Base-by-base conservation (phyloP, 2,888 invertebrate genomes). In the Amorpha juglandis region DNA sequence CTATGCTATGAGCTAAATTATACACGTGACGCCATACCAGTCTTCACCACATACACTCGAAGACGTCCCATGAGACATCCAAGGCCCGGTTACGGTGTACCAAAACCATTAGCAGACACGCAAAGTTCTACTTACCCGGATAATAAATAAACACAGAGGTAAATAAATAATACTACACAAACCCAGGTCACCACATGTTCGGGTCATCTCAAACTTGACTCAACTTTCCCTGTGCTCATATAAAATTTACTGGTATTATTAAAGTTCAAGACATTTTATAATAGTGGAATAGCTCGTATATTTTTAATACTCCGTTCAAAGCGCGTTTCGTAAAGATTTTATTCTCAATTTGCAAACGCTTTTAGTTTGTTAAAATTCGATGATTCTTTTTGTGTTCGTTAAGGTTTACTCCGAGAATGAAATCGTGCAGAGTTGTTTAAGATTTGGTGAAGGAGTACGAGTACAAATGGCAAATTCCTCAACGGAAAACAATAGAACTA, bases 121-220 rank as follows among this genome's bases (percentile, higher is more conserved):
- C 87, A 71, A 86, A 74, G 68, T 78, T 76, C 80, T 86, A 82
- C 81, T 88, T 86, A 83, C 73, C 70, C 68, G 73, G 72, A 74
- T 76, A 75, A 73, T 76, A 72, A 76, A 72, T 77, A 78, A 75
- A 78, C 73, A 73, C 71, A 63, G 19, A 64, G 69, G 58, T 67
- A 69, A 63, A 66, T 76, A 75, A 78, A 80, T 78, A 79, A 81
- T 76, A 76, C 74, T 64, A 70, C 51, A 47, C 27, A 45, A 71
- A 73, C 70, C 72, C 71, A 75, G 69, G 69, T 69, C 47, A 62
- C 52, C 58, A 58, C 38, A 42, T 42, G 58, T 62, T 38, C 35
- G 63, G 51, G 62, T 58, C 63, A 64, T 63, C 48, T 48, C 27
- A 21, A 38, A 38, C 12, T 62, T 62, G 8, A 21, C 62, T 33